Base-by-base conservation (phyloP, 1,140 invertebrate species). In the Eurosta solidaginis region DNA sequence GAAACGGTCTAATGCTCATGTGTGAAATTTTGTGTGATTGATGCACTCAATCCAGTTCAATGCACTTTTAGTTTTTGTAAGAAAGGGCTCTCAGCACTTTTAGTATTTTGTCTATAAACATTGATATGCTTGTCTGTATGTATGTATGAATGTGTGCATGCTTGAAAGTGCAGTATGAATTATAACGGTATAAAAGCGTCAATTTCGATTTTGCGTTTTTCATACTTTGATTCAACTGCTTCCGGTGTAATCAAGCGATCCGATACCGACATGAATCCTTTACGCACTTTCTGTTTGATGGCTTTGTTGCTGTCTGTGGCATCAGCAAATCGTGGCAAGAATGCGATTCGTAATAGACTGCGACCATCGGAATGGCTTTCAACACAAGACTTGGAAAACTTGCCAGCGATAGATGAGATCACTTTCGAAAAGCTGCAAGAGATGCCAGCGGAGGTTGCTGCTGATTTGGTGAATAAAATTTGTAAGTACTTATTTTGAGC, bases 281-380 rank as follows among this genome's bases (percentile, higher is more conserved):
- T 85, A 76, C 80, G 79, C 81, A 81, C 81, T 45, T 49, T 85
- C 22, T 85, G 84, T 81, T 74, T 85, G 20, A 17, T 85, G 80
- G 84, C 82, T 36, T 54, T 79, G 40, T 36, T 85, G 12, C 17
- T 77, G 80, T 82, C 83, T 12, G 76, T 81, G 7, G 79, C 83
- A 14, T 50, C 17, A 14, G 78, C 68, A 4, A 20, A n/a, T 42
- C 45, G 29, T 2, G 29, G 54, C 12, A 25, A 73, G 22, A 78
- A 78, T 44, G 45, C 78, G 14, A 63, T 79, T 40, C 75, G 59
- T n/a, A 50, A 79, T 27, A 83, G 80, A 78, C 44, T 79, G 78
- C 79, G 75, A 78, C 83, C 22, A 47, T 52, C 54, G 3, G 47
- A 49, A 74, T 80, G 73, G 78, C 36, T 79, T 42, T 59, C 63